Conservation (phyloP, 2,888 invertebrate species). For the Epistrophella euchroma region DNA sequence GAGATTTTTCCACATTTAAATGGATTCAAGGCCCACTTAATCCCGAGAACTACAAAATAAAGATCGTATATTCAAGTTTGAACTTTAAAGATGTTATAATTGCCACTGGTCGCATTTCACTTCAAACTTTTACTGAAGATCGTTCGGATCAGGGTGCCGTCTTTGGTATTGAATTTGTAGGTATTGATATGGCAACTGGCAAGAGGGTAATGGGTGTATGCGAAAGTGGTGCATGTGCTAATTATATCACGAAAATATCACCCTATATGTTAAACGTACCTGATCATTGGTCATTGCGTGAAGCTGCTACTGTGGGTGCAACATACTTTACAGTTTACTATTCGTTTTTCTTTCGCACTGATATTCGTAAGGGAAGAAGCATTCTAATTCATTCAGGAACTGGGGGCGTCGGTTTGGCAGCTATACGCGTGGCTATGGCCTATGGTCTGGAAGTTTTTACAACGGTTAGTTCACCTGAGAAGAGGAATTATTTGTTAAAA, state of each 20-base stretch:
- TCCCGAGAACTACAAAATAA: slow-evolving; percentile 84
- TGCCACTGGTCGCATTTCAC: slow-evolving; percentile 93
- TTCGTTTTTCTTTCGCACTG: slow-evolving; percentile 82
- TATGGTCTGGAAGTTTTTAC: slow-evolving; percentile 88
- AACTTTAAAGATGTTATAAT: slow-evolving; percentile 97
- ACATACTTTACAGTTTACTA: slow-evolving; percentile 89
- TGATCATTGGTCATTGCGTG: slow-evolving; percentile 88
- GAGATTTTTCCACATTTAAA: slow-evolving; percentile 91
- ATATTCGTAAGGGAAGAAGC: slow-evolving; percentile 82
- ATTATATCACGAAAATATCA: slow-evolving; percentile 79
- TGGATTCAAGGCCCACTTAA: slow-evolving; percentile 89
- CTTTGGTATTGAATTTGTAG: slow-evolving; percentile 88
- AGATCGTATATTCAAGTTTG: slow-evolving; percentile 87
- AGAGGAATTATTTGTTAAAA: slow-evolving; percentile 87
- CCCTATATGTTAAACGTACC: slow-evolving; percentile 87
- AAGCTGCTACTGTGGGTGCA: slow-evolving; percentile 91
- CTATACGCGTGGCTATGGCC: slow-evolving; percentile 88
- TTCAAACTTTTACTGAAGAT: slow-evolving; percentile 87
- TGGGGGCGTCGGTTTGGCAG: slow-evolving; percentile 92
- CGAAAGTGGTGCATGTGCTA: slow-evolving; percentile 84
- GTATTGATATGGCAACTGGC: slow-evolving; percentile 85
- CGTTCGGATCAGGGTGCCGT: slow-evolving; percentile 86
- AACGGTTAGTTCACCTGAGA: slow-evolving; percentile 88
- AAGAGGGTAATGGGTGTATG: slow-evolving; percentile 87
- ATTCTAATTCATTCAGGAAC: slow-evolving; percentile 87